These are phyloP conservation scores for Planiliza haematocheilus DNA, from an alignment of 2,113 vertebrate species.

Conservation along the genomic window DNA sequence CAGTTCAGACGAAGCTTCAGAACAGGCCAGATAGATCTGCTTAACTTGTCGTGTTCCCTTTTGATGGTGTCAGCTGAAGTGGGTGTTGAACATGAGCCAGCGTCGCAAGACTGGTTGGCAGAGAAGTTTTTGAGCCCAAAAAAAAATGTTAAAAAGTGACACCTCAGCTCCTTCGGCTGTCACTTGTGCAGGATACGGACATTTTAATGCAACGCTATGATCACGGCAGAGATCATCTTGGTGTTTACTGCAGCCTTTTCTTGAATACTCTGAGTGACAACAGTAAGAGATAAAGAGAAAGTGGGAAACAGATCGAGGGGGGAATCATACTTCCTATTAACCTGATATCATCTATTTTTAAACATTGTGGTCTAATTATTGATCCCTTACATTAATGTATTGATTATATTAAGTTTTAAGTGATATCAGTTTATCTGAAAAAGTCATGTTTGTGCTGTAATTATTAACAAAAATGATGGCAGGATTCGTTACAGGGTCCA, in stretches of 20 bases:
- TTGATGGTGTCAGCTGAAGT: slow-evolving; percentile 78
- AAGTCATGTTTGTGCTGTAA: not conserved
- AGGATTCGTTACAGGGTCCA: not conserved
- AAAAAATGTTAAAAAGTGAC: slow-evolving; percentile 60
- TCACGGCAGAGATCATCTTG: slow-evolving; percentile 45
- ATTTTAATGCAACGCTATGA: slow-evolving; percentile 63
- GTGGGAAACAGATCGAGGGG: not conserved
- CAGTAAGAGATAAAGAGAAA: not conserved
- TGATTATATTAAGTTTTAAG: not conserved
- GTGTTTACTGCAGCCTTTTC: slow-evolving; percentile 41
- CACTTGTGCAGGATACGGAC: slow-evolving; percentile 52
- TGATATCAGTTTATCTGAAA: not conserved
- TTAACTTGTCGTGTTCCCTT: slow-evolving; percentile 76
- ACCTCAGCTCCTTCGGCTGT: slow-evolving; percentile 68
- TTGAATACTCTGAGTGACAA: slow-evolving; percentile 25
- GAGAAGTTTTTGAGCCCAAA: slow-evolving; percentile 49
- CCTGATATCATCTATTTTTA: not conserved
- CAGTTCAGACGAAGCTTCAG: slow-evolving; percentile 70
- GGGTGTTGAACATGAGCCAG: slow-evolving; percentile 69
- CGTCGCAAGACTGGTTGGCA: slow-evolving; percentile 55
- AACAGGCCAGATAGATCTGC: slow-evolving; percentile 74
- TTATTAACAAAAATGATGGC: slow-evolving; percentile 1
- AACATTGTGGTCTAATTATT: too few relatives aligned
- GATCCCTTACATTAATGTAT: too few relatives aligned
- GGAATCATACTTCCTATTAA: not conserved